These are phyloP conservation scores for Autographa gamma DNA, from an alignment of 2,888 invertebrate species.

Conservation along the genomic window DNA sequence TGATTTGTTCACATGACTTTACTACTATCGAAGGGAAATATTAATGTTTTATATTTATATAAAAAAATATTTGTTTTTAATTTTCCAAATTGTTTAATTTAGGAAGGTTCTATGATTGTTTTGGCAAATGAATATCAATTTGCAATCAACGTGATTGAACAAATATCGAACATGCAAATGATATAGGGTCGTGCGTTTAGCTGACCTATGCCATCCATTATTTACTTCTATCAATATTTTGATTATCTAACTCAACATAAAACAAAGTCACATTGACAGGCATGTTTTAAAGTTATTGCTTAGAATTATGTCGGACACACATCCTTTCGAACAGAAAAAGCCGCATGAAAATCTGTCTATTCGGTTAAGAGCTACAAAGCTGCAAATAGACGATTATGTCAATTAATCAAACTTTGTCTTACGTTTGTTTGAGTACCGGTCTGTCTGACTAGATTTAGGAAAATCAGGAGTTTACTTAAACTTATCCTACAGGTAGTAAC, in stretches of 20 bases:
- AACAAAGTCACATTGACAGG: no score
- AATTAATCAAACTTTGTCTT: no score
- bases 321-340: no score
- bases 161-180: not conserved
- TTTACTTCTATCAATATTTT: not conserved
- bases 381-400: no score
- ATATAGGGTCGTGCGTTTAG: not conserved
- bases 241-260: not conserved
- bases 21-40: not conserved
- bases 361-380: no score
- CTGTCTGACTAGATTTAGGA: no score
- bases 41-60: not conserved
- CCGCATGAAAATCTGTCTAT: no score
- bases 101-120: not conserved
- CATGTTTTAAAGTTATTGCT: no score
- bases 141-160: slow-evolving; percentile 4
- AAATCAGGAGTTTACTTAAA: no score
- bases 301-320: no score
- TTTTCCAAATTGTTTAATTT: slow-evolving; percentile 1
- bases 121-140: slow-evolving; percentile 4
- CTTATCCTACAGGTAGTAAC: no score
- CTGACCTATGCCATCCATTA: not conserved
- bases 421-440: no score
- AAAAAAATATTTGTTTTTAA: not conserved
- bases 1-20: not conserved